Percentiles rank a stretch among this genome's conserved stretches.
Conservation (phyloP, 1,140 invertebrate species). For the Drosophila suzukii region DNA sequence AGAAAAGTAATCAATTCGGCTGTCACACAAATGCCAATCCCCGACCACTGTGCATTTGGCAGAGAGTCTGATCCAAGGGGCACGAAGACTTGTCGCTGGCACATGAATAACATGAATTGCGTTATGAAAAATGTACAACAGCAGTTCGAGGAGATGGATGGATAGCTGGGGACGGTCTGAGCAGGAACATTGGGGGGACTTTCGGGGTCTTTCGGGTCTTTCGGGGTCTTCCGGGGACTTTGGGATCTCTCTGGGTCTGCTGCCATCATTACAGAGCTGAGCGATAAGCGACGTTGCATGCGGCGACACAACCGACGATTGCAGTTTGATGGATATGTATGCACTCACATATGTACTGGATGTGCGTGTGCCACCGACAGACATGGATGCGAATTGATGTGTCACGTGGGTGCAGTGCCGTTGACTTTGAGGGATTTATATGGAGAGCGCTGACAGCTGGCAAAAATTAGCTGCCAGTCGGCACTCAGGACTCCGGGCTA, state of each 20-base stretch:
- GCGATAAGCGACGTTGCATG: conserved; percentile 82
- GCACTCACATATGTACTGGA: conserved; percentile 3
- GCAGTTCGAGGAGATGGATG: conserved; percentile 37
- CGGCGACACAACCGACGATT: conserved; percentile 75
- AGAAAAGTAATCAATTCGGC: conserved; percentile 30
- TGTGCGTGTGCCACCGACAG: conserved; percentile 27
- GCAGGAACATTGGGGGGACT: conserved; percentile 4
- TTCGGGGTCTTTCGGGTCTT: conserved; percentile 6
- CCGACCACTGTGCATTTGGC: conserved; percentile 31
- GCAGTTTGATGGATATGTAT: conserved; percentile 68
- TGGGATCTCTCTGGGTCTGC: conserved; percentile 21
- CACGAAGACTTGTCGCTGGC: conserved; percentile 50
- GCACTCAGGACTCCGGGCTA: background rate
- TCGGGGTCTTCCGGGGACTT: background rate
- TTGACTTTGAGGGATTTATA: conserved; percentile 81
- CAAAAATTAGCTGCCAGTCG: conserved; percentile 70
- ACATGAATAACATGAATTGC: conserved; percentile 73
- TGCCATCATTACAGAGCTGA: conserved; percentile 78
- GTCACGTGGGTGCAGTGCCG: conserved; percentile 74
- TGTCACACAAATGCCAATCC: conserved; percentile 8
- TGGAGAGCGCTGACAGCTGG: conserved; percentile 63
- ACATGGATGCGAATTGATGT: conserved; percentile 79
- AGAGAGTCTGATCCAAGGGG: conserved; percentile 4
- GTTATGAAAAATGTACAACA: conserved; percentile 76
- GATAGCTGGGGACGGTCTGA: background rate